A percentile compares a stretch with the other conserved stretches of the same genome.
Evolutionary conservation across 2,888 invertebrate species (phyloP).

Genomic region (Epinotia brunnichana): DNA sequence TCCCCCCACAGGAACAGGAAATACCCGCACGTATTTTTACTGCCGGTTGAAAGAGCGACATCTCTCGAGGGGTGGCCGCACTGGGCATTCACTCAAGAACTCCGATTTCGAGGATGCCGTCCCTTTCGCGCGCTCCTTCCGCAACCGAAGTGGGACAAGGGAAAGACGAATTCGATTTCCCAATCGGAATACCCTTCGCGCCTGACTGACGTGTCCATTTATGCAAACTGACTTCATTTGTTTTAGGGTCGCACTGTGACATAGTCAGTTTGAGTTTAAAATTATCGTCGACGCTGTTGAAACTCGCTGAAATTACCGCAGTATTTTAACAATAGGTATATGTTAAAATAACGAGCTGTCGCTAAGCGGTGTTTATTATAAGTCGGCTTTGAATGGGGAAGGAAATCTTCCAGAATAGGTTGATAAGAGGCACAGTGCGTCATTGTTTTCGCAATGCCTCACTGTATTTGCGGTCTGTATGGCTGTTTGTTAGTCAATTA

Average conservation of each 20-base stretch:
- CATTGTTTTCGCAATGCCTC: constrained; percentile 39
- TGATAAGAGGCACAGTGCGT: constrained; percentile 39
- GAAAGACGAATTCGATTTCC: constrained; percentile 4
- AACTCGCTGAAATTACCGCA: constrained; percentile 4
- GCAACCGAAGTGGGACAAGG: constrained; percentile 11
- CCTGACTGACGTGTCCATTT: constrained; percentile 39
- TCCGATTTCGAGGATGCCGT: constrained; percentile 10
- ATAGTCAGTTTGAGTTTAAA: constrained; percentile 25
- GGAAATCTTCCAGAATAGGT: constrained; percentile 36
- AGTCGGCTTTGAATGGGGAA: constrained; percentile 29
- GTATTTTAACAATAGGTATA: constrained; percentile 24
- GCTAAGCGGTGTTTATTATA: constrained; percentile 25
- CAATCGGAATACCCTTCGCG: constrained; percentile 10
- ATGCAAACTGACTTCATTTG: constrained; percentile 42
- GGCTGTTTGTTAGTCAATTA: constrained; percentile 43
- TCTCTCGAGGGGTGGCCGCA: constrained; percentile 37
- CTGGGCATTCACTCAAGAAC: neutral
- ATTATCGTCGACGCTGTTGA: constrained; percentile 15
- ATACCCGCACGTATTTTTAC: constrained; percentile 45
- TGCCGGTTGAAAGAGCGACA: constrained; percentile 43
- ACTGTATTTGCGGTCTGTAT: constrained; percentile 39
- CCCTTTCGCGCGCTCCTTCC: constrained; percentile 9
- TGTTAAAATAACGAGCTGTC: constrained; percentile 25
- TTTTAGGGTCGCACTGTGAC: constrained; percentile 27
- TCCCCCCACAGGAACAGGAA: constrained; percentile 38